Evolutionary conservation across 2,888 invertebrate species (phyloP).

Genomic region (Axea sp.): DNA sequence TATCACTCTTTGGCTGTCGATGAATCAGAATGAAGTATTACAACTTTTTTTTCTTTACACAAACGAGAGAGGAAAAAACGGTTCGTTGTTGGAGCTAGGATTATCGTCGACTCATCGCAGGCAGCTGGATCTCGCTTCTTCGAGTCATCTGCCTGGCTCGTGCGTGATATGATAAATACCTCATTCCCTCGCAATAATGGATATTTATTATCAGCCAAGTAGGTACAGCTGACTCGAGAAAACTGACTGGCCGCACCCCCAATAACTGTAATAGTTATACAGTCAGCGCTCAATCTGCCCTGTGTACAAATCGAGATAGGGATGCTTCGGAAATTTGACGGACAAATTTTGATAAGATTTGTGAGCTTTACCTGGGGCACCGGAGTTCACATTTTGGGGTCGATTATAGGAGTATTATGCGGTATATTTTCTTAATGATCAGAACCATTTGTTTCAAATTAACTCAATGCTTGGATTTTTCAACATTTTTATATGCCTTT

Average conservation of each 20-base stretch:
- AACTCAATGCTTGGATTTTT: slow-evolving; percentile 1
- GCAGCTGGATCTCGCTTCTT: slow-evolving; percentile 76
- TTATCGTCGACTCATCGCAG: slow-evolving; percentile 70
- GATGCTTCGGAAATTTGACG: slow-evolving; percentile 40
- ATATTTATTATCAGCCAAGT: slow-evolving; percentile 77
- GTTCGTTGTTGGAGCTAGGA: slow-evolving; percentile 49
- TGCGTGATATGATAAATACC: slow-evolving; percentile 78
- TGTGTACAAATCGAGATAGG: slow-evolving; percentile 50
- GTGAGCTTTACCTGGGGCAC: slow-evolving; percentile 29
- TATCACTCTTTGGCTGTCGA: too few relatives aligned
- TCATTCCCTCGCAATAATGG: slow-evolving; percentile 74
- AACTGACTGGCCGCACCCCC: slow-evolving; percentile 56
- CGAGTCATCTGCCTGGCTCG: slow-evolving; percentile 76
- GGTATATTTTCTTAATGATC: slow-evolving; percentile 13
- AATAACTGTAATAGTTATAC: slow-evolving; percentile 44
- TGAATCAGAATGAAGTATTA: too few relatives aligned
- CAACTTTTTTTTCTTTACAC: too few relatives aligned
- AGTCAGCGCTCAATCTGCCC: slow-evolving; percentile 31
- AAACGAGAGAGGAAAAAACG: too few relatives aligned
- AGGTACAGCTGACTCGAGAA: slow-evolving; percentile 70
- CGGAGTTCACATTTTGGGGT: slow-evolving; percentile 23
- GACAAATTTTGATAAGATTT: slow-evolving; percentile 56
- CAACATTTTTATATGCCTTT: background rate
- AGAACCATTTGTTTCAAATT: slow-evolving; percentile 5
- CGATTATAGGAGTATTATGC: slow-evolving; percentile 18